Evolutionary conservation across 2,797 vertebrate genomes (phyloP).

Genomic region (Coluber constrictor): DNA sequence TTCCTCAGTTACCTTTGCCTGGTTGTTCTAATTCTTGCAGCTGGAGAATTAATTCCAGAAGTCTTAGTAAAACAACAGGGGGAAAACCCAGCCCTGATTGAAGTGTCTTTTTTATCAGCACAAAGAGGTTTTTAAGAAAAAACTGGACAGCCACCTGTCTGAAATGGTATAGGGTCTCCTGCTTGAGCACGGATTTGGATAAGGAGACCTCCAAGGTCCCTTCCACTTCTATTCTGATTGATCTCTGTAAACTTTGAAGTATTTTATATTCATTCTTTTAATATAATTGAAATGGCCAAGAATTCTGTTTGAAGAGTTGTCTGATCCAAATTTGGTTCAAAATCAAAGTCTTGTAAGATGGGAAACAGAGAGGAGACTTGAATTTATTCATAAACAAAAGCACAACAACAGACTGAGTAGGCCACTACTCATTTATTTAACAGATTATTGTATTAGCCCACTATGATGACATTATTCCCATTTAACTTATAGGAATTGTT

Average conservation of each 20-base stretch:
- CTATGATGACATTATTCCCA: neutral
- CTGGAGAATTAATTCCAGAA: neutral
- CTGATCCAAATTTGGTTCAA: neutral
- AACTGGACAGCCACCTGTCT: too few relatives aligned
- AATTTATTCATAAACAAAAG: neutral
- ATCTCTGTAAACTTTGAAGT: neutral
- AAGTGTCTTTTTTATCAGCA: neutral
- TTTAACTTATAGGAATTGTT: neutral
- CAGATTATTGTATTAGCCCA: neutral
- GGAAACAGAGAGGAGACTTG: neutral
- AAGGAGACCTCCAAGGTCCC: neutral
- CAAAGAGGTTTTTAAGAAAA: neutral
- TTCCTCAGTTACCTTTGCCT: neutral
- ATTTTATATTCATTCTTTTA: neutral
- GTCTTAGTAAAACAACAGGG: neutral
- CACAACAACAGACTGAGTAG: too few relatives aligned
- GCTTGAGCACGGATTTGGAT: neutral
- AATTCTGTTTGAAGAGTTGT: neutral
- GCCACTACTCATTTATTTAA: too few relatives aligned
- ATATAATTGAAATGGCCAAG: neutral
- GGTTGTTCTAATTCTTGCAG: neutral
- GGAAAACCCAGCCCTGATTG: neutral
- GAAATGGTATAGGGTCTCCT: too few relatives aligned
- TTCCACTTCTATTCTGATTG: neutral
- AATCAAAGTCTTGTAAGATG: neutral